Conservation (phyloP, 2,797 vertebrate species). For the Holocentrus rufus region DNA sequence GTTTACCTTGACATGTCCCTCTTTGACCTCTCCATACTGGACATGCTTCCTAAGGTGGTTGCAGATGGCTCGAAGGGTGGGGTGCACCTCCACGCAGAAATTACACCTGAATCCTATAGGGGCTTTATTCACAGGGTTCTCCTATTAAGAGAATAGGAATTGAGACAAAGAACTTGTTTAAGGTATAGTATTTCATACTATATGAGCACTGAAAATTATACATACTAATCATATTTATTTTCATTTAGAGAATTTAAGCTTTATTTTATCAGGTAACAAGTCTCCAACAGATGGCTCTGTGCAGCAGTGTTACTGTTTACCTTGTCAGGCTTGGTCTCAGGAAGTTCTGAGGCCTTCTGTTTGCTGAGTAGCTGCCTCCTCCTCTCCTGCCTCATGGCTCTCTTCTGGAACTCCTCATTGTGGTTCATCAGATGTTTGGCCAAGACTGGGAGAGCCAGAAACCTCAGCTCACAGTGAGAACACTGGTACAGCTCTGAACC, state of each 20-base stretch:
- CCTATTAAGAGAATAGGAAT: constrained; percentile 58
- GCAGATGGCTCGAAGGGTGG: constrained; percentile 96
- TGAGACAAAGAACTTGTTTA: background rate
- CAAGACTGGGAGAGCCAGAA: constrained; percentile 88
- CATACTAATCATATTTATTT: background rate
- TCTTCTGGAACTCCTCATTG: constrained; percentile 97
- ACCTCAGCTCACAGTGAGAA: constrained; percentile 93
- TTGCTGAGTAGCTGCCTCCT: constrained; percentile 93
- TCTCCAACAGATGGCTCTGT: background rate
- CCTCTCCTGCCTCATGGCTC: constrained; percentile 90
- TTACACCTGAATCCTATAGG: constrained; percentile 96
- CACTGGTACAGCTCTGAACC: constrained; percentile 91
- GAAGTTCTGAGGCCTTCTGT: constrained; percentile 86
- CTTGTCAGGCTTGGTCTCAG: constrained; percentile 91
- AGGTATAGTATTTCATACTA: background rate
- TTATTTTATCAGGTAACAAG: background rate
- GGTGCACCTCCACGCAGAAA: constrained; percentile 97
- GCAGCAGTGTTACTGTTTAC: constrained; percentile 76
- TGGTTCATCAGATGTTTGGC: constrained; percentile 91
- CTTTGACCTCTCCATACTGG: constrained; percentile 92
- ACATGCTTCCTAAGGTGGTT: constrained; percentile 98
- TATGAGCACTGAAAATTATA: background rate
- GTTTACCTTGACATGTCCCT: constrained; percentile 84
- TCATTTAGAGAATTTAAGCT: background rate
- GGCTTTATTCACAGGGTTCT: constrained; percentile 68